Evolutionary conservation across 1,140 invertebrate species (phyloP).

Genomic region (Drosophila erecta): DNA sequence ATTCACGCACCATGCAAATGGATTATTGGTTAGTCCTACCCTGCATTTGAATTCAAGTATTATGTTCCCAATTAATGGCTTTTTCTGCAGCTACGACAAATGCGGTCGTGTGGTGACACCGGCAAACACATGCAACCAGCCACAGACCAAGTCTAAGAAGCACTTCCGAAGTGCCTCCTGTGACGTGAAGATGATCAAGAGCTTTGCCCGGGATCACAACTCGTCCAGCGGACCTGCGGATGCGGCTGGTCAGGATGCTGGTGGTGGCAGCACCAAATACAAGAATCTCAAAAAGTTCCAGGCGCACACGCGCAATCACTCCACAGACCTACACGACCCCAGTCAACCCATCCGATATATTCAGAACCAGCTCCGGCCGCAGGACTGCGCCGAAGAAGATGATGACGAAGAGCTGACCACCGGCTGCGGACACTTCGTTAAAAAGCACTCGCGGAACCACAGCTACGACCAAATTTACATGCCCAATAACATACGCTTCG

Average conservation of each 20-base stretch:
- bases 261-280: slow-evolving; percentile 56
- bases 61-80: not conserved
- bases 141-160: slow-evolving; percentile 81
- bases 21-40: slow-evolving; percentile 84
- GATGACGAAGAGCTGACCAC: slow-evolving; percentile 80
- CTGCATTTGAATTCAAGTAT: too few species aligned
- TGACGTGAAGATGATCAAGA: slow-evolving; percentile 83
- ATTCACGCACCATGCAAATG: slow-evolving; percentile 87
- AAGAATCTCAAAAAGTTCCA: slow-evolving; percentile 81
- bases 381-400: slow-evolving; percentile 71
- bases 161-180: slow-evolving; percentile 84
- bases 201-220: slow-evolving; percentile 81
- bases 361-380: slow-evolving; percentile 78
- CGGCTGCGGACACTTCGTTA: slow-evolving; percentile 79
- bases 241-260: slow-evolving; percentile 46
- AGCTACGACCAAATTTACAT: slow-evolving; percentile 84
- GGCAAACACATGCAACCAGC: slow-evolving; percentile 46
- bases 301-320: slow-evolving; percentile 84
- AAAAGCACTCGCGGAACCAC: slow-evolving; percentile 83
- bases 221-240: slow-evolving; percentile 25
- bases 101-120: slow-evolving; percentile 66
- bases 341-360: slow-evolving; percentile 81
- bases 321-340: slow-evolving; percentile 76
- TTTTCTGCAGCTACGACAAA: slow-evolving; percentile 72
- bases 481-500: slow-evolving; percentile 84